phyloP scores from a whole-genome alignment of 2,113 vertebrate species.

The Empidonax alnorum region DNA sequence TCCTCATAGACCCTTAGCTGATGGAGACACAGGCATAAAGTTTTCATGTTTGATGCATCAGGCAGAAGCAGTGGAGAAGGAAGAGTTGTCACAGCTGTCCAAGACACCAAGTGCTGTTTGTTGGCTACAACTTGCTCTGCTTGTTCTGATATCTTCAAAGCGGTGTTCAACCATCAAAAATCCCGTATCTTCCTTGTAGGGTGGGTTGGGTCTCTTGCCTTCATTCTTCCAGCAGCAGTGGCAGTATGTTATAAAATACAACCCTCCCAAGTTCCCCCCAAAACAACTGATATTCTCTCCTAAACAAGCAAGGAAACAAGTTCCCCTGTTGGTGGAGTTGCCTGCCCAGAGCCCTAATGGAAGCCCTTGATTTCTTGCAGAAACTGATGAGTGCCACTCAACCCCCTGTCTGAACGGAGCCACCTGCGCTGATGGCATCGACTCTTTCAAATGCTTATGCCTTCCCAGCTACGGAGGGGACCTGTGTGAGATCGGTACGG shows the following conservation, averaged over 20 bases:
- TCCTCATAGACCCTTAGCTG: neutral
- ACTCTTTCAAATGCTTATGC: conserved; percentile 99
- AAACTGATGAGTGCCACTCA: conserved; percentile 93
- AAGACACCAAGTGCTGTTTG: neutral
- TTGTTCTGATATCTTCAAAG: neutral
- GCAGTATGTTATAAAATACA: conserved; percentile 16
- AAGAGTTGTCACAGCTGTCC: neutral
- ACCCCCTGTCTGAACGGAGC: conserved; percentile 97
- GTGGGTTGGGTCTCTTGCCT: conserved; percentile 11
- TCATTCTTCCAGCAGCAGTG: conserved; percentile 50
- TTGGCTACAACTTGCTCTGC: neutral
- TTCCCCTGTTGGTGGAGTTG: conserved; percentile 46
- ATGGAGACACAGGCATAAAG: neutral
- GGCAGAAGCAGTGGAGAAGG: neutral
- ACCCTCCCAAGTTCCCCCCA: neutral
- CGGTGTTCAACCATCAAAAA: neutral
- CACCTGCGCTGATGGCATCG: conserved; percentile 91
- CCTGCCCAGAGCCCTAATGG: conserved; percentile 80
- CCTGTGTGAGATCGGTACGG: conserved; percentile 95
- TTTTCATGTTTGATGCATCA: neutral
- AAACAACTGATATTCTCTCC: neutral
- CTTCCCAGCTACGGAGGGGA: conserved; percentile 98
- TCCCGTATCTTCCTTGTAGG: neutral
- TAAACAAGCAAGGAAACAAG: conserved; percentile 11
- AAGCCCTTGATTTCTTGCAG: conserved; percentile 93